Evolutionary conservation across 2,113 vertebrate species (phyloP).

Genomic region (Indicator indicator): DNA sequence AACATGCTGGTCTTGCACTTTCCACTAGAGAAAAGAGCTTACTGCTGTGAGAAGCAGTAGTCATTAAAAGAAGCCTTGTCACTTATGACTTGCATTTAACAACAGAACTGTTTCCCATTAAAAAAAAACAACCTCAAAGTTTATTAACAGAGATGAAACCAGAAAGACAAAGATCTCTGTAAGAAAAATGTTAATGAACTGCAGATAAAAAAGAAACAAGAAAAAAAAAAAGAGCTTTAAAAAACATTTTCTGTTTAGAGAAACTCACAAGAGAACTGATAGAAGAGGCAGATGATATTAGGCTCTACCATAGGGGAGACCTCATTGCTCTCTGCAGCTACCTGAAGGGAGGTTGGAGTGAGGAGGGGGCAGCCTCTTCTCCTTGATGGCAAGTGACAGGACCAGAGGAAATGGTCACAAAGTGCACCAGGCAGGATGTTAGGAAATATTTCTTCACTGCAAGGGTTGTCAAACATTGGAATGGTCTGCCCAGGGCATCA

Average conservation of each 20-base stretch:
- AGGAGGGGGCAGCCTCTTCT: no score
- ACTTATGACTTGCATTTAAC: not conserved
- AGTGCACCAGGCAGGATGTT: no score
- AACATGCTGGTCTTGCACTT: conserved; percentile 2
- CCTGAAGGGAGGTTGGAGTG: no score
- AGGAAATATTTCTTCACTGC: no score
- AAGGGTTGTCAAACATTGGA: no score
- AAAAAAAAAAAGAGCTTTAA: not conserved
- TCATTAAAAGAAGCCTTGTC: not conserved
- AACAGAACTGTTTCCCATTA: not conserved
- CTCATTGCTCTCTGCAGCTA: no score
- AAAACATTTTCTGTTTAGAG: not conserved
- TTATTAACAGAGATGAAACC: not conserved
- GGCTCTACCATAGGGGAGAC: no score
- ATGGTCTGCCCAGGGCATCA: no score
- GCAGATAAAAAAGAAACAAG: not conserved
- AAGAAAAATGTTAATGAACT: not conserved
- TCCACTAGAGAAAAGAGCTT: not conserved
- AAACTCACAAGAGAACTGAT: not conserved
- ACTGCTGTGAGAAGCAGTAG: not conserved
- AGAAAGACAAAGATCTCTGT: not conserved
- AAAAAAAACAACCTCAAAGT: not conserved
- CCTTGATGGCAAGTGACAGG: no score
- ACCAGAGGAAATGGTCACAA: no score
- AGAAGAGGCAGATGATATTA: not conserved